Percentiles rank a stretch among this genome's conserved stretches.
phyloP scores from a whole-genome alignment of 37 sponge, comb jelly and placozoan species.

The Geodia barretti region DNA sequence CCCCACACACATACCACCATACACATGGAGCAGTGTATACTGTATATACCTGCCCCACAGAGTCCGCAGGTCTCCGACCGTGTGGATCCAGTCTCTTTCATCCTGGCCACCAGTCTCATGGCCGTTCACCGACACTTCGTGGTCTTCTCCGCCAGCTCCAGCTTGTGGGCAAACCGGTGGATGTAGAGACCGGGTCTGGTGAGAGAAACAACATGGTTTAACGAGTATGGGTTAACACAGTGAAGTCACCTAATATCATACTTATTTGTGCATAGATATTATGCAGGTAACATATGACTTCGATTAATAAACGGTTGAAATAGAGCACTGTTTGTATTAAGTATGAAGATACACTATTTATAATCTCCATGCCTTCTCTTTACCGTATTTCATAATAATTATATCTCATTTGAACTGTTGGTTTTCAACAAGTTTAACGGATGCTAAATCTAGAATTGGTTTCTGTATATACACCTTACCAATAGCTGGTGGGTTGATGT shows the following conservation, averaged over 20 bases:
- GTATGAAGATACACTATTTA: too few species aligned
- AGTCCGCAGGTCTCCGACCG: constrained; percentile 97
- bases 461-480: constrained; percentile 48
- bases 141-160: constrained; percentile 91
- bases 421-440: too few species aligned
- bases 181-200: constrained; percentile 96
- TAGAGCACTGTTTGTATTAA: too few species aligned
- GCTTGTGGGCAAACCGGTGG: constrained; percentile 96
- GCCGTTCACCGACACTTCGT: constrained; percentile 91
- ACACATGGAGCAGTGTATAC: neutral
- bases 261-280: neutral
- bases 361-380: too few species aligned
- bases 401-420: too few species aligned
- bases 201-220: neutral
- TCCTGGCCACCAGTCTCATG: constrained; percentile 90
- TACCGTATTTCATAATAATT: too few species aligned
- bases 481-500: constrained; percentile 94
- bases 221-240: neutral
- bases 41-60: constrained; percentile 93
- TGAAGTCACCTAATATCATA: constrained; percentile 68
- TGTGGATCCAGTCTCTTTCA: constrained; percentile 99
- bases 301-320: too few species aligned
- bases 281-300: neutral
- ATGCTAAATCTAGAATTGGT: too few species aligned
- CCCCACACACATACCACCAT: neutral